These are phyloP conservation scores for Rhabditoides inermis DNA, from an alignment of 2,888 invertebrate species.

Conservation along the genomic window DNA sequence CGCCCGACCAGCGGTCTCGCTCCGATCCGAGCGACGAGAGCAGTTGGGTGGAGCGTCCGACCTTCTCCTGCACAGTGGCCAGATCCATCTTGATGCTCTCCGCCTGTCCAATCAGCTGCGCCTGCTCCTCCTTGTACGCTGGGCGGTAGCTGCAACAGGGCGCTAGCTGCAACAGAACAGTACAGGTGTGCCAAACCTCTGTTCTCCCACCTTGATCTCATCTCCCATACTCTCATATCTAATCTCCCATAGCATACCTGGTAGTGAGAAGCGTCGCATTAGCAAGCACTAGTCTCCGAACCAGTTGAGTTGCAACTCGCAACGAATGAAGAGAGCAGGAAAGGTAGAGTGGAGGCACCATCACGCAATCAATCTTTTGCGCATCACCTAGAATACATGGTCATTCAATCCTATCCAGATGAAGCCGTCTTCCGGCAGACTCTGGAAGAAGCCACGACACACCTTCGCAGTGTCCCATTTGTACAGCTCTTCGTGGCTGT, in stretches of 20 bases:
- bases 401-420: background rate
- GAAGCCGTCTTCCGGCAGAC: background rate
- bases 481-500: conserved; percentile 93
- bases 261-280: conserved; percentile 71
- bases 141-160: conserved; percentile 78
- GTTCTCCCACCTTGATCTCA: conserved; percentile 80
- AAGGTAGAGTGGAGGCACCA: conserved; percentile 97
- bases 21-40: conserved; percentile 90
- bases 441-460: background rate
- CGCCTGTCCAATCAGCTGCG: conserved; percentile 93
- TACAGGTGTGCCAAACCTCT: too few relatives aligned
- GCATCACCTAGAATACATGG: conserved; percentile 72
- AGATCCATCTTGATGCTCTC: conserved; percentile 96
- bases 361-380: conserved; percentile 96
- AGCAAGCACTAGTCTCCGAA: conserved; percentile 99
- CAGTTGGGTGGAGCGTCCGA: conserved; percentile 88
- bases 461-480: conserved; percentile 89
- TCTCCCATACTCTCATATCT: conserved; percentile 67
- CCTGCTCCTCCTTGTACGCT: conserved; percentile 97
- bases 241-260: conserved; percentile 20
- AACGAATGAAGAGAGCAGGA: conserved; percentile 95
- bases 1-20: conserved; percentile 90
- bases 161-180: conserved; percentile 18
- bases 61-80: conserved; percentile 94
- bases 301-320: conserved; percentile 98